Base-by-base conservation (phyloP, 2,888 invertebrate species). In the Eueremaeus valkanovi region DNA sequence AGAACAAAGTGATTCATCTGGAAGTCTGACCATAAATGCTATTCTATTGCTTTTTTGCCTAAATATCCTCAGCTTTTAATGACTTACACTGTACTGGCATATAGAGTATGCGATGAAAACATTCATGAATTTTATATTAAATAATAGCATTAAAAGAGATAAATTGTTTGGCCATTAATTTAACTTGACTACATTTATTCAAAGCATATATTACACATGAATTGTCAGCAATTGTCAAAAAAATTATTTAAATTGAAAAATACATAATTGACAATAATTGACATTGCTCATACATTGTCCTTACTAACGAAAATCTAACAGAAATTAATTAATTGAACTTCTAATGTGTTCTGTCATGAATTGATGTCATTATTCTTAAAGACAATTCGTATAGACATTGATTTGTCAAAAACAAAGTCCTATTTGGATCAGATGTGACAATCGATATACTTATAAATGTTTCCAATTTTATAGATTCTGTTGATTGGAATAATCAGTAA, bases 91-190 rank as follows among this genome's bases (percentile, higher is more conserved):
- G n/a, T n/a, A n/a, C n/a, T n/a, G 61, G 33, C 33, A 31, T 61
- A 18, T 31, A 33, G 31, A 61, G 18, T 61, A 31, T 61, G 31
- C 18, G 33, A 61, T 61, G 61, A 31, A 33, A 61, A 61, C 61
- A 61, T 61, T 61, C 61, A 61, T 61, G 61, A 61, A 61, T 61
- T 61, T 61, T 61, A 61, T 61, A 61, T 61, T 61, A 61, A 61
- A 61, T 61, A 61, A 61, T 3, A 18, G 16, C 61, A 61, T 61
- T 61, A 55, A 55, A 55, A 27, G 5, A 27, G 55, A 55, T 55
- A 55, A 55, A 55, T 55, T 8, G 55, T 55, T 27, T 24, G 13
- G 24, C 8, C 55, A 55, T 55, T 55, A 6, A 55, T 55, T 55
- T 3, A 55, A 55, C 24, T n/a, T n/a, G n/a, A n/a, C n/a, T n/a